Percentiles rank a stretch among this genome's conserved stretches.
These are phyloP conservation scores for Trachelus iudaicus DNA, from an alignment of 2,888 invertebrate genomes.

Conservation along the genomic window DNA sequence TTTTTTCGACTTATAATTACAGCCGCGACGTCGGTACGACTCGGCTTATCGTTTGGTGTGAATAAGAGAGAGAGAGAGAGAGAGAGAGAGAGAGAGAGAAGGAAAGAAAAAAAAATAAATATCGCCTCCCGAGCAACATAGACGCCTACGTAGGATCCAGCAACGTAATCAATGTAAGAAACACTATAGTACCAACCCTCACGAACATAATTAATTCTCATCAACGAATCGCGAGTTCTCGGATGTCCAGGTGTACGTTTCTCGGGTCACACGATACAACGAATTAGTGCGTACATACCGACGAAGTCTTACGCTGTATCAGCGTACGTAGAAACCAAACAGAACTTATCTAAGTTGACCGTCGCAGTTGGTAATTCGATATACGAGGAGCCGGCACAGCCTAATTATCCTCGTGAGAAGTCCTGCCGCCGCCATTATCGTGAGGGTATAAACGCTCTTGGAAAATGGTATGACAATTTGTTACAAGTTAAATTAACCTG, in stretches of 20 bases:
- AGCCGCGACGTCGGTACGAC: background rate
- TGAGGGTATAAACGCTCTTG: background rate
- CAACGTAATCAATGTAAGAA: background rate
- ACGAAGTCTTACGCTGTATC: constrained; percentile 23
- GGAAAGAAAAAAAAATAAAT: background rate
- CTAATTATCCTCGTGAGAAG: background rate
- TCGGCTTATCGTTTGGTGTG: background rate
- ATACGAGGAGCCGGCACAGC: background rate
- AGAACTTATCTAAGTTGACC: constrained; percentile 17
- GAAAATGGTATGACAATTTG: background rate
- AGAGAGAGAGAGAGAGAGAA: too few relatives aligned
- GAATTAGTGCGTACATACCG: background rate
- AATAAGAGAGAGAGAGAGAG: background rate
- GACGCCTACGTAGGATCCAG: background rate
- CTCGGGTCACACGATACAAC: background rate
- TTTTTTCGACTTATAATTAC: constrained; percentile 30
- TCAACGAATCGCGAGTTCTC: background rate
- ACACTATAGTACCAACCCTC: background rate
- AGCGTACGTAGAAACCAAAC: constrained; percentile 26
- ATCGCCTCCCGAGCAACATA: background rate
- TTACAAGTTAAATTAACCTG: background rate
- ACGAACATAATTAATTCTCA: background rate
- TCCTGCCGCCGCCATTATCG: background rate
- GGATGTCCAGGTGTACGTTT: background rate
- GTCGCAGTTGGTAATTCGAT: background rate